A percentile compares a stretch with the other conserved stretches of the same genome.
Conservation (phyloP, 2,888 invertebrate species). For the Drosophila prolongata region DNA sequence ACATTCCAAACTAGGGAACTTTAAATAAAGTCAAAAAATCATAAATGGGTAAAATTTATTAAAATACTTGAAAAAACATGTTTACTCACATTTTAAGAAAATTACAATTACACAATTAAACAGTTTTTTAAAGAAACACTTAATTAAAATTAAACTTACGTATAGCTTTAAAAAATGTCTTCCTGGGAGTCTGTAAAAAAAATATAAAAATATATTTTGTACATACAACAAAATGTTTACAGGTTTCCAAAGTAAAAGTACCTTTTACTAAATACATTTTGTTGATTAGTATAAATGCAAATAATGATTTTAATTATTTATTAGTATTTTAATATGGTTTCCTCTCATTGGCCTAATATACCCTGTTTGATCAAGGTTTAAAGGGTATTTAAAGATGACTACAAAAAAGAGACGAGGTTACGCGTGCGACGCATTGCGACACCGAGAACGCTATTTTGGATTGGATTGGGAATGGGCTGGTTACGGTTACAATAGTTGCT, state of each 20-base stretch:
- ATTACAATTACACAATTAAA: background rate
- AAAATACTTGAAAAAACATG: background rate
- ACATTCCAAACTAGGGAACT: background rate
- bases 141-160: too few species aligned
- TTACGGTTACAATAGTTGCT: constrained; percentile 39
- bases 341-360: background rate
- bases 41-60: background rate
- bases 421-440: constrained; percentile 66
- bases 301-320: too few species aligned
- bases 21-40: background rate
- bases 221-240: too few species aligned
- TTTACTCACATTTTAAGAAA: background rate
- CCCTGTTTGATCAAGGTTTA: background rate
- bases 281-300: too few species aligned
- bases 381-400: constrained; percentile 3
- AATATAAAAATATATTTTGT: too few species aligned
- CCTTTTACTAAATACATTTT: too few species aligned
- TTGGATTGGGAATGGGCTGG: constrained; percentile 37
- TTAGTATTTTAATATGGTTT: background rate
- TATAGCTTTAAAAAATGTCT: too few species aligned
- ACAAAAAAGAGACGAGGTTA: constrained; percentile 49
- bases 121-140: too few species aligned
- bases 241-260: too few species aligned
- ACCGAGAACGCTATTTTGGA: constrained; percentile 42
- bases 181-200: too few species aligned